A percentile compares a stretch with the other conserved stretches of the same genome.
These are phyloP conservation scores for Theonella swinhoei DNA, from an alignment of 37 sponge, comb jelly and placozoan genomes.

Conservation along the genomic window DNA sequence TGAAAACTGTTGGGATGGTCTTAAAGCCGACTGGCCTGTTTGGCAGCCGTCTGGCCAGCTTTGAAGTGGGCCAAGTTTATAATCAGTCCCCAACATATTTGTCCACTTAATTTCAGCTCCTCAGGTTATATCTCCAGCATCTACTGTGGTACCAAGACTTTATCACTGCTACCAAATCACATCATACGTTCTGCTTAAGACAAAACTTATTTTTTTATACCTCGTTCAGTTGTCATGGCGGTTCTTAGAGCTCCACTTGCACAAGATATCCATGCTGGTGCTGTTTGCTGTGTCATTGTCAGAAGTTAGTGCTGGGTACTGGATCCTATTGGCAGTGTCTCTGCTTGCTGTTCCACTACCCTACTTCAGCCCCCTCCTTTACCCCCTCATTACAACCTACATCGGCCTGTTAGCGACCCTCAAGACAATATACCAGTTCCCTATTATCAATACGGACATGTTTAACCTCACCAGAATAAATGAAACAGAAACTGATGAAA, in stretches of 20 bases:
- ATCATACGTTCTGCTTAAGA: constrained; percentile 18
- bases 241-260: constrained; percentile 66
- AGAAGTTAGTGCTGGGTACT: constrained; percentile 52
- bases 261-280: constrained; percentile 51
- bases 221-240: constrained; percentile 57
- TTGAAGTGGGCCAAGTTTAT: no score
- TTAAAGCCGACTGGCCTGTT: no score
- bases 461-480: constrained; percentile 9
- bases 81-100: no score
- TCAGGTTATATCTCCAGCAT: no score
- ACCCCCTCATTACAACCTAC: constrained; percentile 59
- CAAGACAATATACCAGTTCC: constrained; percentile 63
- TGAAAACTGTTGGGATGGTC: no score
- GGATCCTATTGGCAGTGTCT: constrained; percentile 52
- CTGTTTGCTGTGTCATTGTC: constrained; percentile 49
- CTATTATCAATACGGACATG: constrained; percentile 5
- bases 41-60: no score
- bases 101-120: no score
- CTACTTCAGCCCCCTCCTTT: constrained; percentile 41
- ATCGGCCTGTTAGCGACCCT: constrained; percentile 31
- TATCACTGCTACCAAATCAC: no score
- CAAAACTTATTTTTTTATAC: background rate
- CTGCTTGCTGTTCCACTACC: constrained; percentile 39
- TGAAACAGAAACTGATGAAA: background rate
- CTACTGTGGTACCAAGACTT: no score